Evolutionary conservation across 2,113 vertebrate species (phyloP).

Genomic region (Megalops atlanticus): DNA sequence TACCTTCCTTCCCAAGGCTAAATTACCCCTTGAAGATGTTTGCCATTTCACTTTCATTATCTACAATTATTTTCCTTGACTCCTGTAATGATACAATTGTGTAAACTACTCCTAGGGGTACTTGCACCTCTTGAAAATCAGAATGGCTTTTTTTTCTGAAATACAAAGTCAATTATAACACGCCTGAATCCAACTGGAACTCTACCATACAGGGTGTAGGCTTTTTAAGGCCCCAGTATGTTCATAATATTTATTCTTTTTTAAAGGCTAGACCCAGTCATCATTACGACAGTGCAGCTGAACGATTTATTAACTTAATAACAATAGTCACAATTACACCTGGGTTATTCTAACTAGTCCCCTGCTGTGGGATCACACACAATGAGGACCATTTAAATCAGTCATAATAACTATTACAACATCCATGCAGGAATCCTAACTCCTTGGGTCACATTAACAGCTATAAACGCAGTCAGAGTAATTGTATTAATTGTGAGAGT

Average conservation of each 20-base stretch:
- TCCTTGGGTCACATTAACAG: neutral
- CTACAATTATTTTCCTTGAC: neutral
- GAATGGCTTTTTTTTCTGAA: neutral
- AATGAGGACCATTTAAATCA: neutral
- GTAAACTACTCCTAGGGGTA: neutral
- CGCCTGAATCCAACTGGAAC: neutral
- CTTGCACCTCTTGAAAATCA: neutral
- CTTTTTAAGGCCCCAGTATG: neutral
- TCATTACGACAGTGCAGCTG: no score
- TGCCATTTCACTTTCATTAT: neutral
- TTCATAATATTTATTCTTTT: neutral
- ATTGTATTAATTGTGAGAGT: neutral
- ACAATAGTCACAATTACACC: no score
- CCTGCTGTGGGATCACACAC: neutral
- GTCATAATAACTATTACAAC: neutral
- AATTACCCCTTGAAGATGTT: neutral
- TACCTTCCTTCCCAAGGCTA: neutral
- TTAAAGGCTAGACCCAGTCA: neutral
- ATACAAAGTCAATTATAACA: neutral
- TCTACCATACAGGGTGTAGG: neutral
- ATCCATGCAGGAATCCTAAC: neutral
- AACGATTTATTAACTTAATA: no score
- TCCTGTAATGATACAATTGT: neutral
- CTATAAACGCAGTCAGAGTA: neutral
- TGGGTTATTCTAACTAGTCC: neutral